Conservation (phyloP, 2,113 vertebrate species). For the Alosa alosa region DNA sequence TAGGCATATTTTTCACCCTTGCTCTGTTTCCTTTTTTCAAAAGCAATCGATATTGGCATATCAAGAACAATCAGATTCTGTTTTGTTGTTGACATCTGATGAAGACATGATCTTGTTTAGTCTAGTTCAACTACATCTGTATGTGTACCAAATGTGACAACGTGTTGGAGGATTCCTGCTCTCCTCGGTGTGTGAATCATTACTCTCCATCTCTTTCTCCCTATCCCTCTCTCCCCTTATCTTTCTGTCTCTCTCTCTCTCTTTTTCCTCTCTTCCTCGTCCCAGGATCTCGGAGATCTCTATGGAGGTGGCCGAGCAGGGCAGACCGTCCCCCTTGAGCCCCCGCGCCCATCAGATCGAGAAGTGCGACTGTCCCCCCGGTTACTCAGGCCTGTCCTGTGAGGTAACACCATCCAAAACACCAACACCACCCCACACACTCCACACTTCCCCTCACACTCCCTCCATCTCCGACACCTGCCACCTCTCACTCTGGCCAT, state of each 20-base stretch:
- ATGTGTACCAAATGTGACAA: background rate
- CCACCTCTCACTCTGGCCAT: background rate
- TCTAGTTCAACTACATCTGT: too few relatives aligned
- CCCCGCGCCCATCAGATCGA: slow-evolving; percentile 83
- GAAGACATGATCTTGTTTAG: too few relatives aligned
- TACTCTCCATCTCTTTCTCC: background rate
- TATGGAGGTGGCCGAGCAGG: slow-evolving; percentile 82
- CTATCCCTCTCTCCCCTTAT: background rate
- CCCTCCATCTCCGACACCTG: background rate
- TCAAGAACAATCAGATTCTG: too few relatives aligned
- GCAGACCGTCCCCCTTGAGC: slow-evolving; percentile 66
- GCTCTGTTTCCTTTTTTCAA: too few relatives aligned
- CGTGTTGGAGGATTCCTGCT: background rate
- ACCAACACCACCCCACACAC: background rate
- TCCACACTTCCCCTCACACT: background rate
- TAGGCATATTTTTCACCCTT: too few relatives aligned
- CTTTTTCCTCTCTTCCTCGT: background rate
- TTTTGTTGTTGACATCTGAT: too few relatives aligned
- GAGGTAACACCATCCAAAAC: slow-evolving; percentile 76
- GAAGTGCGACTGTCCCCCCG: slow-evolving; percentile 84
- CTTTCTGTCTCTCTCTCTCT: background rate
- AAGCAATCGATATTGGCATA: too few relatives aligned
- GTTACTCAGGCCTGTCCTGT: slow-evolving; percentile 91
- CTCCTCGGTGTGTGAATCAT: background rate
- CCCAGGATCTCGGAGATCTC: slow-evolving; percentile 93